phyloP scores from a whole-genome alignment of 2,113 vertebrate species.

The Psilopogon haemacephalus region DNA sequence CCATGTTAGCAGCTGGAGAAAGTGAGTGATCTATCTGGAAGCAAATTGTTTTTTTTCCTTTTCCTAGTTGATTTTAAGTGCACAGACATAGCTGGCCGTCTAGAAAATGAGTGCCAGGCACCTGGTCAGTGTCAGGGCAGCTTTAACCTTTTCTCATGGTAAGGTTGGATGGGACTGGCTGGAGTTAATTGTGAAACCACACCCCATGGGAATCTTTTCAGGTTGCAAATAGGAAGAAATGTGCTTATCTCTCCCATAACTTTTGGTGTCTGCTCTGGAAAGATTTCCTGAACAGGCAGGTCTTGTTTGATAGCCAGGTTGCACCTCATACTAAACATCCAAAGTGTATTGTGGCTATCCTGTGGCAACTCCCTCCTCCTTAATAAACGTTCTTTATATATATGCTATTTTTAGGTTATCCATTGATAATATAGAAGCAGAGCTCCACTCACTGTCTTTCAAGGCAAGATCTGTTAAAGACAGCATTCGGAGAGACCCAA shows the following conservation, averaged over 20 bases:
- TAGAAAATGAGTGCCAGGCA: background rate
- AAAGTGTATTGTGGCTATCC: background rate
- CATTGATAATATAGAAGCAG: conserved; percentile 87
- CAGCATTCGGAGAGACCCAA: conserved; percentile 83
- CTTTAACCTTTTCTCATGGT: background rate
- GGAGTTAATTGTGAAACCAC: conserved; percentile 1
- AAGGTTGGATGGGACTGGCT: background rate
- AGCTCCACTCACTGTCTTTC: conserved; percentile 84
- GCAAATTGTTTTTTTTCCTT: background rate
- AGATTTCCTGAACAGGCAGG: conserved; percentile 4
- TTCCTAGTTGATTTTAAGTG: background rate
- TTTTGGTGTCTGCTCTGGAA: background rate
- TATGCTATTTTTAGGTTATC: conserved; percentile 82
- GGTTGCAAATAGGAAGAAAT: background rate
- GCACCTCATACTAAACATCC: background rate
- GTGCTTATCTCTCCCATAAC: background rate
- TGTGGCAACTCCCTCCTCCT: background rate
- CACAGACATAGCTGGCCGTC: background rate
- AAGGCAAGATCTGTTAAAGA: conserved; percentile 86
- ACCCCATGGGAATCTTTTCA: conserved; percentile 11
- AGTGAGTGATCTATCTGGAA: background rate
- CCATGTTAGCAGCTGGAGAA: background rate
- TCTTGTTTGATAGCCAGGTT: conserved; percentile 23
- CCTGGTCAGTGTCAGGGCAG: background rate
- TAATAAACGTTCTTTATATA: background rate